These are phyloP conservation scores for Grammomys dolichurus DNA, from an alignment of 2,113 vertebrate species.

Conservation along the genomic window DNA sequence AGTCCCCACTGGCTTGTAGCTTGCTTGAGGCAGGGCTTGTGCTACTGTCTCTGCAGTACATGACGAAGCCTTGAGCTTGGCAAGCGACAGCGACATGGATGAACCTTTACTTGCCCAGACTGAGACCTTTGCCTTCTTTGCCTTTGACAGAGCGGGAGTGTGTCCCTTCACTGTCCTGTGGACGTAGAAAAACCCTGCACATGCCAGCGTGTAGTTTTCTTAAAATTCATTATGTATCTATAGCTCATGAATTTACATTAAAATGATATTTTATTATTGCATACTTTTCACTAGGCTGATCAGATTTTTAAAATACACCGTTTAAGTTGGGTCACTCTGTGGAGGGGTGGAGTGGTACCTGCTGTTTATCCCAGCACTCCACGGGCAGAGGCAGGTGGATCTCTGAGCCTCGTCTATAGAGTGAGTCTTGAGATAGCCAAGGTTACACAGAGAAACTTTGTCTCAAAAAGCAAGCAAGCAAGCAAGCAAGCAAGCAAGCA, in stretches of 20 bases:
- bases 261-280: constrained; percentile 11
- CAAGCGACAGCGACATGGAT: background rate
- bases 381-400: background rate
- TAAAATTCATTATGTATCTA: background rate
- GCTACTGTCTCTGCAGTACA: background rate
- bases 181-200: background rate
- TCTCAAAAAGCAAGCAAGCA: background rate
- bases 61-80: background rate
- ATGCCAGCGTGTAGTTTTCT: background rate
- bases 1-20: background rate
- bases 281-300: background rate
- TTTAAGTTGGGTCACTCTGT: background rate
- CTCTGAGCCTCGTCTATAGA: background rate
- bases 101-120: background rate
- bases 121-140: background rate
- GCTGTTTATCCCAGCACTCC: background rate
- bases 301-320: background rate
- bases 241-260: background rate
- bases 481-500: background rate
- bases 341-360: background rate
- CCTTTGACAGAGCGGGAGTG: background rate
- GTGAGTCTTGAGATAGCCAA: background rate
- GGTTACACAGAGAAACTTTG: background rate
- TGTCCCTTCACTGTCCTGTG: background rate
- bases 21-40: background rate